Conservation (phyloP, 1,140 invertebrate genomes). For the Dufourea novaeangliae region DNA sequence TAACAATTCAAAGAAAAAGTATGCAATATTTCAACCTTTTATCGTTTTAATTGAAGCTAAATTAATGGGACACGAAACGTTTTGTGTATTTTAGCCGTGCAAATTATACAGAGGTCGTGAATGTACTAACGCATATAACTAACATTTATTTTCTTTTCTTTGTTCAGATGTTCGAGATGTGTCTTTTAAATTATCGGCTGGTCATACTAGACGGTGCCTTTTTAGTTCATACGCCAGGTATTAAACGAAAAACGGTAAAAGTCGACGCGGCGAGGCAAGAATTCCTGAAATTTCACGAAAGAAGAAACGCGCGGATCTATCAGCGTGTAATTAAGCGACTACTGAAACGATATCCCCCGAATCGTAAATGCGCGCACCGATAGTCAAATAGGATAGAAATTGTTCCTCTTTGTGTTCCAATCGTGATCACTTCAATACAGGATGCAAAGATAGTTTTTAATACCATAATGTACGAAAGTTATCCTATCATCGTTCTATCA, state of each 20-base stretch:
- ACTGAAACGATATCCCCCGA: constrained; percentile 83
- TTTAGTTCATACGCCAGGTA: constrained; percentile 89
- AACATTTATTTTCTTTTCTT: not conserved
- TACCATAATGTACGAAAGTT: not conserved
- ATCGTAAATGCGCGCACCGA: constrained; percentile 66
- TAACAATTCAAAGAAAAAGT: no score
- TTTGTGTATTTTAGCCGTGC: no score
- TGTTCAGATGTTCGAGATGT: constrained; percentile 90
- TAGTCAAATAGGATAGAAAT: not conserved
- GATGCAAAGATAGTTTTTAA: not conserved
- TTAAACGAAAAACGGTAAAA: constrained; percentile 82
- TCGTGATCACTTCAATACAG: not conserved
- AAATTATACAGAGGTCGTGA: no score
- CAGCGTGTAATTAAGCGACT: constrained; percentile 83
- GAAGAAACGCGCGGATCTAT: constrained; percentile 85
- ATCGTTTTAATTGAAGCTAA: no score
- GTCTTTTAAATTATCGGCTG: constrained; percentile 88
- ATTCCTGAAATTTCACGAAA: constrained; percentile 81
- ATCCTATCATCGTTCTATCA: not conserved
- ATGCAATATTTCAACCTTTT: no score
- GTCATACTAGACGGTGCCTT: constrained; percentile 90
- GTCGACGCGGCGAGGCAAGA: constrained; percentile 57
- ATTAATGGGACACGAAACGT: no score
- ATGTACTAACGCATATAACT: no score
- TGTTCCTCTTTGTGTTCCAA: no score